Conservation (phyloP, 2,113 vertebrate genomes). For the Tragelaphus scriptus region DNA sequence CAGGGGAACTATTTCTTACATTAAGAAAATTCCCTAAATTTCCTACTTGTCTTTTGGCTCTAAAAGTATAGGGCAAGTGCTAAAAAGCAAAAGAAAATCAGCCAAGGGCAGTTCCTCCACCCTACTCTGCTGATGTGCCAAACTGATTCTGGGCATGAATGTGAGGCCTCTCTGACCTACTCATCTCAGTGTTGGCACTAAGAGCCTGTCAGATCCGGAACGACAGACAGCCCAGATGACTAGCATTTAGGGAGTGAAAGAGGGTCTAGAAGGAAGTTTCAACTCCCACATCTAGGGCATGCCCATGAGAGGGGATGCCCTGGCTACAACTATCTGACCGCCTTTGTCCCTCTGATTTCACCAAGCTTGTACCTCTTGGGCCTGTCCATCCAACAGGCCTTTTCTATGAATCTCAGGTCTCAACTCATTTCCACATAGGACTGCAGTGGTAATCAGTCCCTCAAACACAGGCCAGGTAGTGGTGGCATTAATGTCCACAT, state of each 20-base stretch:
- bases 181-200: not conserved
- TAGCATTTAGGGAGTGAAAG: not conserved
- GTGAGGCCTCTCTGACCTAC: not conserved
- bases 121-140: not conserved
- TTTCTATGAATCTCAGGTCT: not conserved
- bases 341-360: not conserved
- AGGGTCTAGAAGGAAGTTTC: not conserved
- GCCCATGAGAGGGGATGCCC: not conserved
- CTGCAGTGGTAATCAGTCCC: not conserved
- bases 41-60: constrained; percentile 30
- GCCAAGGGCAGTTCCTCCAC: not conserved
- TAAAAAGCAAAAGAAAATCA: constrained; percentile 28
- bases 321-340: not conserved
- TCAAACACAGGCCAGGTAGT: not conserved
- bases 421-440: not conserved
- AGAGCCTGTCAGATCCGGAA: not conserved
- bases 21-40: constrained; percentile 59
- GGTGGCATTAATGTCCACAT: not conserved
- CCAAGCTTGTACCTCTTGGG: not conserved
- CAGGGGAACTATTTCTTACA: constrained; percentile 17
- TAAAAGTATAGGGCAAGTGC: constrained; percentile 16
- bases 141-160: not conserved
- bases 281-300: not conserved
- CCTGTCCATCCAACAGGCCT: not conserved
- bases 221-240: not conserved